Evolutionary conservation across 2,113 vertebrate species (phyloP), one percentile per base, ranked within the genome.

Genomic region (Anhinga rufa): DNA sequence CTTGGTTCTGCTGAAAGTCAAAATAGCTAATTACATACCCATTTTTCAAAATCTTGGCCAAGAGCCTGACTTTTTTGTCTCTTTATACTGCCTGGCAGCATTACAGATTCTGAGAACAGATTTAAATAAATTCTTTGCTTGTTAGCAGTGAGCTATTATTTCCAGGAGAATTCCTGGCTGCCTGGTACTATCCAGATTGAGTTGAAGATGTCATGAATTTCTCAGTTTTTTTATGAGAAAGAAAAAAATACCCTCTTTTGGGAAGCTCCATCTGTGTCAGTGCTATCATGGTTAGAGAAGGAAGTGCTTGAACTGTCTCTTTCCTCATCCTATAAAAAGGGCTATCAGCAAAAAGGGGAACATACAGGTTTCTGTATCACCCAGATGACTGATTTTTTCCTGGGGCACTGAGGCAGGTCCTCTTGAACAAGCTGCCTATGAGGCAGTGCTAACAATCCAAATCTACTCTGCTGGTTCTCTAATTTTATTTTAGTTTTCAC

Each of bases 161-260:
- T 86, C 25, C 77, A 91, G 65, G 19, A 87, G 60, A 94, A 75
- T 82, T 82, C 16, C 69, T 92, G 84, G 28, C 60, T 89, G 51
- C 15, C 42, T 84, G 28, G 2, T 70, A 12, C n/a, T 78, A 70
- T 51, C 55, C 92, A 95, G 78, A 95, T n/a, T 89, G 87, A 68
- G 19, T 58, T 75, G 42, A 84, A 64, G 31, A 74, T 66, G 31
- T 74, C 9, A 78, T 24, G 17, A 81, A 36, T 78, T 58, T 91
- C 29, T 78, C 14, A 9, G 7, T 0, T 46, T 52, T 88, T 80
- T 26, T 26, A 48, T 40, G 17, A 84, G 42, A 70, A 66, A 46
- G 26, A 25, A 89, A 76, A 72, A 40, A 44, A 74, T 16, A 9
- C 3, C 7, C 6, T 93, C 65, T 72, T 68, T 88, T 61, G 10